Percentiles rank a stretch among this genome's conserved stretches.
phyloP scores from a whole-genome alignment of 2,888 invertebrate genomes.

The Conistra vaccinii region DNA sequence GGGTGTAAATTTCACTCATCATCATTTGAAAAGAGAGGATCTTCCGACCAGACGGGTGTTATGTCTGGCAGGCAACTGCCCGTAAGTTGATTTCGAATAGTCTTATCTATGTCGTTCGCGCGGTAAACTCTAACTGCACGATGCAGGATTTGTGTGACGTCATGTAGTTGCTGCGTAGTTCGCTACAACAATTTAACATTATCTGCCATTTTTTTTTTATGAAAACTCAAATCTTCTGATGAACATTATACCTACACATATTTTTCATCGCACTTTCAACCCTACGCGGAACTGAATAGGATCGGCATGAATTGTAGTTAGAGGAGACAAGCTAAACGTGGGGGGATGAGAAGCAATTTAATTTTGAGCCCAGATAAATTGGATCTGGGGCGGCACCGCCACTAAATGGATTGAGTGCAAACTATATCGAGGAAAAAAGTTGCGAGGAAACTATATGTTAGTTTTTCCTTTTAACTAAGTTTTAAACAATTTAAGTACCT shows the following conservation, averaged over 20 bases:
- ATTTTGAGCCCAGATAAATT: constrained; percentile 74
- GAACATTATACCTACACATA: background rate
- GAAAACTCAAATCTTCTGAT: background rate
- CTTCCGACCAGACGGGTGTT: no score
- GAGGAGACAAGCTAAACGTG: constrained; percentile 58
- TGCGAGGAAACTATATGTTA: background rate
- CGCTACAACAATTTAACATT: no score
- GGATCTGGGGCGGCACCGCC: constrained; percentile 65
- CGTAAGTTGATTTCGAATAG: no score
- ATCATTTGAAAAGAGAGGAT: no score
- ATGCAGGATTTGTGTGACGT: no score
- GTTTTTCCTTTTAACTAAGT: constrained; percentile 15
- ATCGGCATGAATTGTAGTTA: constrained; percentile 66
- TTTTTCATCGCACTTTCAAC: background rate
- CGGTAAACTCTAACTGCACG: no score
- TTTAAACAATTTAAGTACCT: background rate
- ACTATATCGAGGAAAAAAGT: constrained; percentile 48
- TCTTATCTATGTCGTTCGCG: no score
- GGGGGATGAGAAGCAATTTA: constrained; percentile 70
- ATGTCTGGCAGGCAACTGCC: no score
- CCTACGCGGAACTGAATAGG: constrained; percentile 48
- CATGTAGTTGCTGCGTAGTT: no score
- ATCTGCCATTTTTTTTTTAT: background rate
- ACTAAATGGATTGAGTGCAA: constrained; percentile 71
- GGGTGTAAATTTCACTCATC: no score